Percentiles rank a stretch among this genome's conserved stretches.
phyloP scores from a whole-genome alignment of 2,888 invertebrate species.

The Eledona agricola region DNA sequence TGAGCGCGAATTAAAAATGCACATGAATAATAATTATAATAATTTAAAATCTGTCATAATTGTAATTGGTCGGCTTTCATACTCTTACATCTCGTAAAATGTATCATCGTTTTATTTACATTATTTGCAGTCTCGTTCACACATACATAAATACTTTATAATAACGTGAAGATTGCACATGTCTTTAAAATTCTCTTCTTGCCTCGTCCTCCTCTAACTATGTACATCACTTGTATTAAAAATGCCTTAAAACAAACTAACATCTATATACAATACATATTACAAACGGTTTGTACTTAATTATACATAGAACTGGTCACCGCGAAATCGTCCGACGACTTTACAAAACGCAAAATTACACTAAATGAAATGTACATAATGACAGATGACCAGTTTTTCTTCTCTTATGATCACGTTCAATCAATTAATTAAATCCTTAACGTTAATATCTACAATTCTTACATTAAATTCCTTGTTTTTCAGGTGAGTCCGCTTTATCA shows the following conservation, averaged over 20 bases:
- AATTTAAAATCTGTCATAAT: constrained; percentile 36
- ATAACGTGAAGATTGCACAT: constrained; percentile 57
- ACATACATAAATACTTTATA: constrained; percentile 46
- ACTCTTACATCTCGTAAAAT: constrained; percentile 42
- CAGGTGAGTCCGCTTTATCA: constrained; percentile 70
- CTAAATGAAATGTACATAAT: constrained; percentile 49
- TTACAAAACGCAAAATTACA: constrained; percentile 42
- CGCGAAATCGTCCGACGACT: constrained; percentile 47
- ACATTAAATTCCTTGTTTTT: constrained; percentile 49
- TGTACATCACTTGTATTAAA: constrained; percentile 58
- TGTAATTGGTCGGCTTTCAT: constrained; percentile 49
- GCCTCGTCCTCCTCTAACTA: too few species aligned
- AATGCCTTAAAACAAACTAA: constrained; percentile 58
- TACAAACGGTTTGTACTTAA: constrained; percentile 62
- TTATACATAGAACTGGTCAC: constrained; percentile 55
- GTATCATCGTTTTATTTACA: constrained; percentile 43
- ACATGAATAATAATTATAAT: constrained; percentile 39
- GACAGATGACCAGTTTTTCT: constrained; percentile 46
- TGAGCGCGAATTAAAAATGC: constrained; percentile 38
- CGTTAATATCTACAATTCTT: constrained; percentile 51
- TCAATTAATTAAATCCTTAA: constrained; percentile 44
- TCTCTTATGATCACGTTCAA: constrained; percentile 48
- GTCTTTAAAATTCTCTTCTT: constrained; percentile 46
- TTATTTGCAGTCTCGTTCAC: constrained; percentile 48
- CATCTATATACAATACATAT: constrained; percentile 61